Conservation (phyloP, 2,888 invertebrate genomes). For the Drosophila seclusa region DNA sequence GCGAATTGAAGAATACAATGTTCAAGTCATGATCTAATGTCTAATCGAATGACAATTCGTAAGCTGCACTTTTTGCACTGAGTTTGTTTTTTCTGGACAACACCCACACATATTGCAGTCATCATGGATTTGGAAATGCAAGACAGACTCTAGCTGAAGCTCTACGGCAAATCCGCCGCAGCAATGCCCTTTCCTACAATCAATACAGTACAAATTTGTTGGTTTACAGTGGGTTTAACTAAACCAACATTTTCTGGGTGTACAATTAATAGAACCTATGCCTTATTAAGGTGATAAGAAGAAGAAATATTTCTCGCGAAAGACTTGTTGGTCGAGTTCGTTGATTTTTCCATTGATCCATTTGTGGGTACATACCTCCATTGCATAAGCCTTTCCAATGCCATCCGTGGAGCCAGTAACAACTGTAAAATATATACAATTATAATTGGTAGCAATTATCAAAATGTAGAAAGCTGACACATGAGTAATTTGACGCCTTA, state of each 20-base stretch:
- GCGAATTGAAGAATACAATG: constrained; percentile 36
- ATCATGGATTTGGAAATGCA: constrained; percentile 30
- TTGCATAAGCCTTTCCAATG: constrained; percentile 94
- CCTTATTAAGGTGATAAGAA: neutral
- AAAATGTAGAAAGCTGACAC: constrained; percentile 11
- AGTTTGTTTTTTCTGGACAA: constrained; percentile 5
- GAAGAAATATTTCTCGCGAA: neutral
- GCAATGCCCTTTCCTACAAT: neutral
- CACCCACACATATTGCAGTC: constrained; percentile 23
- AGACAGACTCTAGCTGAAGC: neutral
- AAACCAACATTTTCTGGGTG: neutral
- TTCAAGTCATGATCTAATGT: constrained; percentile 56
- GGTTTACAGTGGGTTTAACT: neutral
- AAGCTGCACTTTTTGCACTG: constrained; percentile 43
- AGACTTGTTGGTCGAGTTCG: neutral
- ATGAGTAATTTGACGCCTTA: constrained; percentile 32
- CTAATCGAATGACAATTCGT: constrained; percentile 28
- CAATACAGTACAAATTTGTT: neutral
- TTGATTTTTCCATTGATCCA: neutral
- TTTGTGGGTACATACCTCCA: constrained; percentile 86
- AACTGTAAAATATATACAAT: constrained; percentile 86
- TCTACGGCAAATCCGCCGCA: neutral
- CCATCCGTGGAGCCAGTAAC: constrained; percentile 96
- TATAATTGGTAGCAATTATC: neutral
- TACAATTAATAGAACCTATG: neutral